phyloP scores from a whole-genome alignment of 2,113 vertebrate species.

The Xyliphius kryptos region DNA sequence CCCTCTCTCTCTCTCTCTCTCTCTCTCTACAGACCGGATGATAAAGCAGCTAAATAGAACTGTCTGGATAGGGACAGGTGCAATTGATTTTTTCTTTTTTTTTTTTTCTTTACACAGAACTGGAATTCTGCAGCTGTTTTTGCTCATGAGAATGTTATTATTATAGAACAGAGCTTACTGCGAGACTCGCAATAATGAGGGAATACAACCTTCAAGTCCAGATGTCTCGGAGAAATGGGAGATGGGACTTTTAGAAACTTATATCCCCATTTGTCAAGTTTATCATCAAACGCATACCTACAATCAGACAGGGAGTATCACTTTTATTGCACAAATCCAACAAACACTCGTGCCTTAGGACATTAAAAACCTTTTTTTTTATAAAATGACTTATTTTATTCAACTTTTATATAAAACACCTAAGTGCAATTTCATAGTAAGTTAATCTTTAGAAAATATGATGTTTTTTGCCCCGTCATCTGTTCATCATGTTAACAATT shows the following conservation, averaged over 20 bases:
- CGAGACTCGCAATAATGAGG: conserved; percentile 16
- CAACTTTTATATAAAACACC: too few relatives aligned
- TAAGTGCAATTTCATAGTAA: too few relatives aligned
- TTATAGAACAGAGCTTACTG: conserved; percentile 15
- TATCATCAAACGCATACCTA: conserved; percentile 15
- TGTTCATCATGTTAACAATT: too few relatives aligned
- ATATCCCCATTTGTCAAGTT: conserved; percentile 7
- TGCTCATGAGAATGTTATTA: conserved; percentile 25
- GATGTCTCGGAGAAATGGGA: conserved; percentile 34
- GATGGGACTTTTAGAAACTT: conserved; percentile 9
- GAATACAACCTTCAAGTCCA: conserved; percentile 29
- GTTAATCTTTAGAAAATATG: too few relatives aligned
- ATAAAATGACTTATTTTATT: too few relatives aligned
- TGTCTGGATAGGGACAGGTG: conserved; percentile 38
- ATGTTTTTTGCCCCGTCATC: too few relatives aligned
- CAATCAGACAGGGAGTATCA: background rate
- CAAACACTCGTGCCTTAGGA: conserved; percentile 11
- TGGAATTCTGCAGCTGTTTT: conserved; percentile 33
- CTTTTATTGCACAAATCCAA: conserved; percentile 22
- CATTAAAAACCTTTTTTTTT: too few relatives aligned
- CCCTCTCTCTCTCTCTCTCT: too few relatives aligned
- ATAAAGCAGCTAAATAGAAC: conserved; percentile 45
- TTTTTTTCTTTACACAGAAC: conserved; percentile 4
- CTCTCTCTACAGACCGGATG: too few relatives aligned
- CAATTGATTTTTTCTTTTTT: conserved; percentile 35